Conservation (phyloP, 2,797 vertebrate species). For the Falco peregrinus region DNA sequence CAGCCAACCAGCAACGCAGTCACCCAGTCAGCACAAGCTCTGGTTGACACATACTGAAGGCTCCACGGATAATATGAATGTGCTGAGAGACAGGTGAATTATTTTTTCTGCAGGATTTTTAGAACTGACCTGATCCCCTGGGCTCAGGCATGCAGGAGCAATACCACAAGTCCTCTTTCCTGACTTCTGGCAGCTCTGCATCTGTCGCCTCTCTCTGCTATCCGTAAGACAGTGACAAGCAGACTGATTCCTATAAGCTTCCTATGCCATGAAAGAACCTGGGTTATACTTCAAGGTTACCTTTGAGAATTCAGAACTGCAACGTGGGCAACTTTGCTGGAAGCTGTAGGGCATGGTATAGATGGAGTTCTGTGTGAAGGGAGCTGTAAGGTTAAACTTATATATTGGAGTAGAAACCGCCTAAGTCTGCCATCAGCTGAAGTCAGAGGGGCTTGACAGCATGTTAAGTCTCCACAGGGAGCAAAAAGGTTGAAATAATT, state of each 20-base stretch:
- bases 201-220: neutral
- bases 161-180: neutral
- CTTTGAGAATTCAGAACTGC: conserved; percentile 10
- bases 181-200: conserved; percentile 10
- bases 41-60: neutral
- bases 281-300: conserved; percentile 15
- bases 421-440: neutral
- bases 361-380: conserved; percentile 9
- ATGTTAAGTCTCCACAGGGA: conserved; percentile 10
- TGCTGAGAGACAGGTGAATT: neutral
- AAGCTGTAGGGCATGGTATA: conserved; percentile 13
- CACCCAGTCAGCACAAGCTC: neutral
- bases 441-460: conserved; percentile 6
- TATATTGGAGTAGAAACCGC: neutral
- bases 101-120: neutral
- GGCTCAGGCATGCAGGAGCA: neutral
- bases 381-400: conserved; percentile 14
- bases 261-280: neutral
- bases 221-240: neutral
- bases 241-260: neutral
- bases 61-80: neutral
- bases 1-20: neutral
- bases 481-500: conserved; percentile 48
- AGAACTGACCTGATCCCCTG: neutral
- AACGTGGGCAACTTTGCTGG: conserved; percentile 23